A percentile compares a stretch with the other conserved stretches of the same genome.
Conservation (phyloP, 2,797 vertebrate species). For the Melanotaenia parkinsoni region DNA sequence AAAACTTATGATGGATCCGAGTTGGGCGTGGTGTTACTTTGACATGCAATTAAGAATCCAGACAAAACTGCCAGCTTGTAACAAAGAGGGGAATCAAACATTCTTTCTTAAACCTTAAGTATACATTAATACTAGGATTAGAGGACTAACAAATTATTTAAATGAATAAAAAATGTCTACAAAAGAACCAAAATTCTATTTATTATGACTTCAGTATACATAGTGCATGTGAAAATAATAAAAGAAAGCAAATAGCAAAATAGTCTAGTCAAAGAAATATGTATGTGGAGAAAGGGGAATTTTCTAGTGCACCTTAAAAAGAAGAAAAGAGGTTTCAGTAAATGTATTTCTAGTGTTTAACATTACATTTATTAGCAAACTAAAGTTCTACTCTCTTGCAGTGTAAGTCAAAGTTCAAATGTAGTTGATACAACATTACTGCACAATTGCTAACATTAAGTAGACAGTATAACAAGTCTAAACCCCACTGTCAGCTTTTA, state of each 20-base stretch:
- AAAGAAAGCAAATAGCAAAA: constrained; percentile 79
- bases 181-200: constrained; percentile 84
- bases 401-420: constrained; percentile 85
- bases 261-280: constrained; percentile 85
- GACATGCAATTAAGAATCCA: constrained; percentile 11
- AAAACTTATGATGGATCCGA: neutral
- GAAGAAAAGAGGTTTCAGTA: constrained; percentile 74
- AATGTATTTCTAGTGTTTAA: constrained; percentile 90
- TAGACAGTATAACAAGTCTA: constrained; percentile 85
- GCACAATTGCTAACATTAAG: constrained; percentile 91
- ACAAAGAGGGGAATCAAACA: neutral
- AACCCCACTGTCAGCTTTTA: constrained; percentile 82
- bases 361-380: constrained; percentile 85
- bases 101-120: neutral
- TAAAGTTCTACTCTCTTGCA: constrained; percentile 76
- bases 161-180: constrained; percentile 59
- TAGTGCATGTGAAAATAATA: constrained; percentile 85
- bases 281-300: constrained; percentile 62
- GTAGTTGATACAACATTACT: constrained; percentile 99
- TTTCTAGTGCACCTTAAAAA: constrained; percentile 78
- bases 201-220: constrained; percentile 87
- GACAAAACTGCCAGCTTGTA: constrained; percentile 11
- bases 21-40: constrained; percentile 11
- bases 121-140: neutral
- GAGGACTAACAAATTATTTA: neutral